phyloP scores from a whole-genome alignment of 2,113 vertebrate genomes.

The Xiphophorus hellerii region DNA sequence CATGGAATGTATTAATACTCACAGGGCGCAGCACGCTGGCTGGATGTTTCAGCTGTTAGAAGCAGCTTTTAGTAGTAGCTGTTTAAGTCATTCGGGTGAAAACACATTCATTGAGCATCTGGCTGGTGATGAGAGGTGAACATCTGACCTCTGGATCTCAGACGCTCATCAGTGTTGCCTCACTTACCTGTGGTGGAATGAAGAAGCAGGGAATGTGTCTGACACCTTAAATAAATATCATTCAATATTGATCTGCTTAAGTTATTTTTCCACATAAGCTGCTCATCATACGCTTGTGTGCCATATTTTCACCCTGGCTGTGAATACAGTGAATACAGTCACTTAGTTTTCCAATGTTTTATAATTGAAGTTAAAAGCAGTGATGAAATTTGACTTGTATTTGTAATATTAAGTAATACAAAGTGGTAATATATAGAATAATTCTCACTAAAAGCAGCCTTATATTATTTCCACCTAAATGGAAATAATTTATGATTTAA shows the following conservation, averaged over 20 bases:
- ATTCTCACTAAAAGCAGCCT: not conserved
- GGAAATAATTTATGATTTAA: no score
- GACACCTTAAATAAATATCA: not conserved
- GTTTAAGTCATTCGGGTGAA: conserved; percentile 21
- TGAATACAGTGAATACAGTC: not conserved
- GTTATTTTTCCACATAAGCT: not conserved
- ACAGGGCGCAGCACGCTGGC: not conserved
- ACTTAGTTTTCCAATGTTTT: conserved; percentile 1
- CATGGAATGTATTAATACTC: not conserved
- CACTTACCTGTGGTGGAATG: conserved; percentile 14
- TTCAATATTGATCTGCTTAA: not conserved
- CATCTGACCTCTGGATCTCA: conserved; percentile 36
- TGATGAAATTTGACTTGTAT: not conserved
- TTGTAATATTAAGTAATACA: not conserved
- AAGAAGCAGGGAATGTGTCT: conserved; percentile 37
- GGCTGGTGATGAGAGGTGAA: conserved; percentile 35
- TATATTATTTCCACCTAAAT: no score
- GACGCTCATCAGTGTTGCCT: not conserved
- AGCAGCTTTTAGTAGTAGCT: conserved; percentile 8
- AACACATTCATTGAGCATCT: conserved; percentile 31
- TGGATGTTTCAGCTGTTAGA: conserved; percentile 14
- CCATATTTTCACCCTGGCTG: not conserved
- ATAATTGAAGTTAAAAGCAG: not conserved
- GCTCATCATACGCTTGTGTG: not conserved
- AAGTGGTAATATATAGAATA: not conserved